phyloP scores from a whole-genome alignment of 2,113 vertebrate genomes.

The Apteryx owenii region DNA sequence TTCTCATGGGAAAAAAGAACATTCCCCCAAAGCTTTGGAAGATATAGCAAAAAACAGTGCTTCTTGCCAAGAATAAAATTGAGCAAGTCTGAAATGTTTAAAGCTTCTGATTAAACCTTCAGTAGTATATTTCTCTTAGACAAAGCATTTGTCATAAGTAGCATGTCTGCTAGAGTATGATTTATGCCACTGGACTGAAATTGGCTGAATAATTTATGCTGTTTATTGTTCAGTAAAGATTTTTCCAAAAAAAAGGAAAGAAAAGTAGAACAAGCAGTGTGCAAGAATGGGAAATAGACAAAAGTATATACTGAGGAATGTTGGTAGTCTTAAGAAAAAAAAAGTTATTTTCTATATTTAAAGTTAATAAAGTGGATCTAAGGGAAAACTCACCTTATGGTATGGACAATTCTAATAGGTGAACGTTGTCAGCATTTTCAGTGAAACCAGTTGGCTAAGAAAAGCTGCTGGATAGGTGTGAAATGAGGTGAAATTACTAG shows the following conservation, averaged over 20 bases:
- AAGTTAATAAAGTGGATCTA: conserved; percentile 67
- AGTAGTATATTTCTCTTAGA: conserved; percentile 72
- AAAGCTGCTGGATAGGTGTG: conserved; percentile 82
- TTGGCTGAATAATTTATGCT: conserved; percentile 79
- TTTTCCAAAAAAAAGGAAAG: conserved; percentile 55
- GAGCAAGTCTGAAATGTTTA: conserved; percentile 71
- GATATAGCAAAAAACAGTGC: conserved; percentile 39
- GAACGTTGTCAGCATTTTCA: conserved; percentile 73
- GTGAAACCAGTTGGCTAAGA: conserved; percentile 74
- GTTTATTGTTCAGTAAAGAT: conserved; percentile 76
- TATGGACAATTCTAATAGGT: conserved; percentile 61
- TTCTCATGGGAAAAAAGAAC: conserved; percentile 61
- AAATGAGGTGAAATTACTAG: conserved; percentile 82
- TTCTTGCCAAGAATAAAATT: conserved; percentile 75
- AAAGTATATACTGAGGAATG: not conserved
- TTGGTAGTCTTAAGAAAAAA: not conserved
- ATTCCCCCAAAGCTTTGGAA: conserved; percentile 54
- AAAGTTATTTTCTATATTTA: conserved; percentile 42
- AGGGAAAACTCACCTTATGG: conserved; percentile 8
- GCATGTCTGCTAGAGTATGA: conserved; percentile 71
- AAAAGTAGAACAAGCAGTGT: conserved; percentile 44
- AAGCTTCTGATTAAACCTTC: conserved; percentile 76
- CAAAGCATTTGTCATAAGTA: conserved; percentile 77
- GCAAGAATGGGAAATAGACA: conserved; percentile 8
- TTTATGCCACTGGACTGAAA: conserved; percentile 76